phyloP scores from a whole-genome alignment of 2,113 vertebrate species.

The Lynx canadensis region DNA sequence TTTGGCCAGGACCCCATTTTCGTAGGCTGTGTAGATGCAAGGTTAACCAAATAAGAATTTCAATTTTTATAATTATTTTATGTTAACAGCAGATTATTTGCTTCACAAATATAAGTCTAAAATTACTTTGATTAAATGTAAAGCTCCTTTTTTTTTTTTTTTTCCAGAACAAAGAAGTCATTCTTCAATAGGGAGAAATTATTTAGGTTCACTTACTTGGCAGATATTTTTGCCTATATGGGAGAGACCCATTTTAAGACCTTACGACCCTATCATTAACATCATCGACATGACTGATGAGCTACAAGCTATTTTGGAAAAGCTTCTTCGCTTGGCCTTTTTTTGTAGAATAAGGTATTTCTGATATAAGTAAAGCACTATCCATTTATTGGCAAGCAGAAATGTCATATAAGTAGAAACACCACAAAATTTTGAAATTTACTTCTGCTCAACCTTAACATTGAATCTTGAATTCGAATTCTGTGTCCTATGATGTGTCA shows the following conservation, averaged over 20 bases:
- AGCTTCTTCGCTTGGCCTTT: background rate
- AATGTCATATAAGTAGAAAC: background rate
- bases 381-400: background rate
- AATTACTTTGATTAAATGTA: background rate
- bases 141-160: background rate
- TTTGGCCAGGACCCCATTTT: background rate
- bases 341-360: background rate
- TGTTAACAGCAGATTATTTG: background rate
- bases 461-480: background rate
- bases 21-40: background rate
- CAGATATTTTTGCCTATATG: background rate
- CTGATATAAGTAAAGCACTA: background rate
- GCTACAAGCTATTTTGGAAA: background rate
- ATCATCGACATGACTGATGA: background rate
- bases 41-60: background rate
- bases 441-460: background rate
- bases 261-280: background rate
- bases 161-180: background rate
- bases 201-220: background rate
- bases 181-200: background rate
- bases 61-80: background rate
- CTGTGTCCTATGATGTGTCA: background rate
- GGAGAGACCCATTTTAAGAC: background rate
- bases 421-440: background rate
- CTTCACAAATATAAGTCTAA: background rate